Evolutionary conservation across 2,888 invertebrate genomes (phyloP).

Genomic region (Acanthosepion pharaonis): DNA sequence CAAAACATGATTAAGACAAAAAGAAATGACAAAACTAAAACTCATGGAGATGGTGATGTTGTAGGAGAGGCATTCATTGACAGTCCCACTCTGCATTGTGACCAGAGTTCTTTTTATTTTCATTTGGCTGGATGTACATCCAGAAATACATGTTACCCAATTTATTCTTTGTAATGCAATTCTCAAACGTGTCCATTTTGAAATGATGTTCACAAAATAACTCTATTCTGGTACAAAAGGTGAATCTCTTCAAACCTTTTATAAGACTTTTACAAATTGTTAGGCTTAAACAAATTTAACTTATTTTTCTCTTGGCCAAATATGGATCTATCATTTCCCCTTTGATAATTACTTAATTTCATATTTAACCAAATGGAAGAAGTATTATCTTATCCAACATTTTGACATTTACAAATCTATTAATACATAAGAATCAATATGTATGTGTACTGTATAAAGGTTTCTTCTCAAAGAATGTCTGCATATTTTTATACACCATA

Average conservation of each 20-base stretch:
- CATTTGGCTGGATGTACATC: not conserved
- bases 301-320: conserved; percentile 6
- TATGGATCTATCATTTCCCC: not conserved
- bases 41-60: not conserved
- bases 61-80: not conserved
- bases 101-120: conserved; percentile 33
- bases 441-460: too few species aligned
- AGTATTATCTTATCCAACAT: not conserved
- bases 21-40: not conserved
- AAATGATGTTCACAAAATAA: not conserved
- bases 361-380: not conserved
- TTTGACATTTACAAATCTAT: not conserved
- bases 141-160: conserved; percentile 16
- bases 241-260: conserved; percentile 8
- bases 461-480: too few species aligned
- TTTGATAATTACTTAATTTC: conserved; percentile 33
- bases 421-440: too few species aligned
- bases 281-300: not conserved
- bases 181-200: conserved; percentile 33
- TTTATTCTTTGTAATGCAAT: conserved; percentile 33
- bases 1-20: not conserved
- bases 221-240: conserved; percentile 6
- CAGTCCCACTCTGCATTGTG: not conserved
- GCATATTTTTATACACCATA: too few species aligned
- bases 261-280: not conserved